These are phyloP conservation scores for Lochmaea crataegi DNA, from an alignment of 2,888 invertebrate genomes.

Conservation along the genomic window DNA sequence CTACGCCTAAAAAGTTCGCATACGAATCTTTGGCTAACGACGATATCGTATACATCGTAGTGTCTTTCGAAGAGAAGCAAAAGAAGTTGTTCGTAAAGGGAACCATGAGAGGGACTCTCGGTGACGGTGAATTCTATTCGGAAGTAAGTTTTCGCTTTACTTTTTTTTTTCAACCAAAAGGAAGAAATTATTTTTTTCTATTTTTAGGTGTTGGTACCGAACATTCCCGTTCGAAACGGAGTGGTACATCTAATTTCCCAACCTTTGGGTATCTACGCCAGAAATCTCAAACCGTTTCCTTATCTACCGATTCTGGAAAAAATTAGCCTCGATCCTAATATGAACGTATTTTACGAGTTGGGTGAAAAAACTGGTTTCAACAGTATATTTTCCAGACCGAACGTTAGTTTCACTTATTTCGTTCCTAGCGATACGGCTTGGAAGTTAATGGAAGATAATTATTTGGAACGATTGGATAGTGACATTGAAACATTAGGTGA, in stretches of 20 bases:
- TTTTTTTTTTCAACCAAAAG: no score
- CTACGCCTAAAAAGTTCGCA: slow-evolving; percentile 77
- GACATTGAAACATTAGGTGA: slow-evolving; percentile 84
- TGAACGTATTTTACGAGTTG: slow-evolving; percentile 80
- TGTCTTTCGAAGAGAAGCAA: slow-evolving; percentile 77
- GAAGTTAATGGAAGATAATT: slow-evolving; percentile 65
- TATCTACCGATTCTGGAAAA: slow-evolving; percentile 86
- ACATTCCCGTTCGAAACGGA: slow-evolving; percentile 91
- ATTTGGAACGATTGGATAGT: slow-evolving; percentile 61
- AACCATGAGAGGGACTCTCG: slow-evolving; percentile 69
- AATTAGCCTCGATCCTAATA: slow-evolving; percentile 83
- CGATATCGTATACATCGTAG: slow-evolving; percentile 83
- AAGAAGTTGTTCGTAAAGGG: slow-evolving; percentile 81
- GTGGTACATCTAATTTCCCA: slow-evolving; percentile 91
- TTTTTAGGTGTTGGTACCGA: slow-evolving; percentile 77
- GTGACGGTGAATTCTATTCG: slow-evolving; percentile 82
- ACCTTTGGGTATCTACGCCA: slow-evolving; percentile 88
- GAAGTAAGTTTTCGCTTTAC: slow-evolving; percentile 64
- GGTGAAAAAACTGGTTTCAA: slow-evolving; percentile 81
- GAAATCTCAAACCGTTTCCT: slow-evolving; percentile 85
- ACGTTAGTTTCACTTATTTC: slow-evolving; percentile 86
- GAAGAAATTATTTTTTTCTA: no score
- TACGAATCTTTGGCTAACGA: slow-evolving; percentile 83
- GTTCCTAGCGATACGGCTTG: slow-evolving; percentile 90
- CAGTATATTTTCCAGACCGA: slow-evolving; percentile 72